Conservation (phyloP, 2,888 invertebrate genomes). For the Margaritifera margaritifera region DNA sequence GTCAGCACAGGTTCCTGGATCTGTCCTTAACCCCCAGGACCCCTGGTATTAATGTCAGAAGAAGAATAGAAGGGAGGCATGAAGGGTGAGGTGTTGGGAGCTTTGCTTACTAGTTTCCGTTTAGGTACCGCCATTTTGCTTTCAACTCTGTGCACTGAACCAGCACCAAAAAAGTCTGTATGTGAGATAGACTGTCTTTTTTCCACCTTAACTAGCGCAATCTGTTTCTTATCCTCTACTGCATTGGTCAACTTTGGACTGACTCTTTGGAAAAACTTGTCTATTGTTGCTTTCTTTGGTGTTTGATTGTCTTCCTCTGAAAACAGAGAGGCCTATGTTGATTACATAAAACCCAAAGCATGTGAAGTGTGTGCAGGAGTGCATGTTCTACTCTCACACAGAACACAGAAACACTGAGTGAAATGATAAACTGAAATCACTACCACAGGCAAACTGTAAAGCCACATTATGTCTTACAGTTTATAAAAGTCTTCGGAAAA, state of each 20-base stretch:
- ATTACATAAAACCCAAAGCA: neutral
- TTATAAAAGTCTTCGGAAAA: no score
- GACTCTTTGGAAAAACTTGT: conserved; percentile 48
- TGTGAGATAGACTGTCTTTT: conserved; percentile 46
- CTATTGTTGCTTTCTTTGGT: conserved; percentile 48
- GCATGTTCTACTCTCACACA: no score
- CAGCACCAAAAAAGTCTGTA: conserved; percentile 64
- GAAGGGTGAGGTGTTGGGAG: no score
- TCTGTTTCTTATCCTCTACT: conserved; percentile 15
- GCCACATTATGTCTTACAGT: no score
- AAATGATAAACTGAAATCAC: neutral
- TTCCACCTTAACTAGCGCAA: conserved; percentile 13
- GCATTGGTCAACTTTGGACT: conserved; percentile 29
- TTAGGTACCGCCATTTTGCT: conserved; percentile 40
- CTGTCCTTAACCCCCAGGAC: no score
- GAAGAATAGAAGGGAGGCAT: no score
- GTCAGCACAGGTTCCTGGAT: no score
- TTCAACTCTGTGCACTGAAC: conserved; percentile 54
- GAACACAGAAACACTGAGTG: no score
- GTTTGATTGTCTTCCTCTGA: conserved; percentile 43
- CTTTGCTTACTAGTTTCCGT: conserved; percentile 21
- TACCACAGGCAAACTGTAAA: neutral
- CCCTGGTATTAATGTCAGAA: no score
- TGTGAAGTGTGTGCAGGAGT: no score
- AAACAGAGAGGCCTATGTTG: conserved; percentile 11